Evolutionary conservation across 1,140 invertebrate genomes (phyloP).

Genomic region (Geopemphigus sp.): DNA sequence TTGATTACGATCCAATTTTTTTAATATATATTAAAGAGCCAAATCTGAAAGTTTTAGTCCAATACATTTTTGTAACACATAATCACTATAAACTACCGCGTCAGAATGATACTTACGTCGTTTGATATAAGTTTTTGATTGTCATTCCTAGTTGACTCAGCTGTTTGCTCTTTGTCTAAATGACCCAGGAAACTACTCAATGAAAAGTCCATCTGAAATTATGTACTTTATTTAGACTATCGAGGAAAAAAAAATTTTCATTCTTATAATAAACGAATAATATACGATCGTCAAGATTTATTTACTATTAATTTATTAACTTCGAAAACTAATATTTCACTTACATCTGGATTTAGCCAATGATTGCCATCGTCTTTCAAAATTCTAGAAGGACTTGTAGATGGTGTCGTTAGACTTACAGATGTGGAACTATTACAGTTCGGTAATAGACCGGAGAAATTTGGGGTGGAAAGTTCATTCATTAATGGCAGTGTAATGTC

Average conservation of each 20-base stretch:
- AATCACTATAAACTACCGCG: too few species aligned
- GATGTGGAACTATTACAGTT: constrained; percentile 12
- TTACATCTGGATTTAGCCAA: constrained; percentile 71
- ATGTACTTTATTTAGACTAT: neutral
- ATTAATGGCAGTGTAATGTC: constrained; percentile 10
- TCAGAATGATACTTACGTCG: constrained; percentile 54
- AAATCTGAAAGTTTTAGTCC: too few species aligned
- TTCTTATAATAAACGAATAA: too few species aligned
- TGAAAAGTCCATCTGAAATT: constrained; percentile 68
- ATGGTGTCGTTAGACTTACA: constrained; percentile 30
- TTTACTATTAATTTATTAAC: too few species aligned
- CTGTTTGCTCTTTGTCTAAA: constrained; percentile 66
- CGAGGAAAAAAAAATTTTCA: neutral
- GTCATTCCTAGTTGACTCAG: constrained; percentile 51
- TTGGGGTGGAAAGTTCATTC: neutral
- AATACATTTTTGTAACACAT: too few species aligned
- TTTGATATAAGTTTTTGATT: constrained; percentile 43
- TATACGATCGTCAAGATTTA: too few species aligned
- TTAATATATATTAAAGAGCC: too few species aligned
- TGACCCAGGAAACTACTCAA: constrained; percentile 77
- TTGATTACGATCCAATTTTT: neutral
- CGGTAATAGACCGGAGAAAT: constrained; percentile 41
- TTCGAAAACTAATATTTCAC: constrained; percentile 2
- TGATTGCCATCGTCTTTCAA: constrained; percentile 69
- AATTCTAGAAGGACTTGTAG: constrained; percentile 70